These are phyloP conservation scores for Beris morrisii DNA, from an alignment of 2,888 invertebrate genomes.

Conservation along the genomic window DNA sequence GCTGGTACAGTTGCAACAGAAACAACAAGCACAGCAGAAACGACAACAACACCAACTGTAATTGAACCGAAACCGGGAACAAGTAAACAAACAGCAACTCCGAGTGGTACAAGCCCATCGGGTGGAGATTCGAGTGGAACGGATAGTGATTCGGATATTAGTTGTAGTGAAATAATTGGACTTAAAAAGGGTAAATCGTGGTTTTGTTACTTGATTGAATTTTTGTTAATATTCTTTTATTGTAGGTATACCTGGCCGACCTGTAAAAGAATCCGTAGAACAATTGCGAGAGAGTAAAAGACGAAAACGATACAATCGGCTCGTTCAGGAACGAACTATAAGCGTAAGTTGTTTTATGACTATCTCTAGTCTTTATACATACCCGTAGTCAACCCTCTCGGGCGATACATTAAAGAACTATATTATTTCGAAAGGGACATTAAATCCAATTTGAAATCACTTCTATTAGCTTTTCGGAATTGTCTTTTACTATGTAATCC, in stretches of 20 bases:
- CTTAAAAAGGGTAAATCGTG: slow-evolving; percentile 27
- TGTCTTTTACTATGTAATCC: no score
- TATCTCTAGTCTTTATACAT: no score
- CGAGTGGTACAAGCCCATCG: background rate
- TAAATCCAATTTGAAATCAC: no score
- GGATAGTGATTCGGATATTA: slow-evolving; percentile 35
- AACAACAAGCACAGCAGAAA: background rate
- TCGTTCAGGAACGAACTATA: slow-evolving; percentile 67
- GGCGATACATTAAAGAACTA: no score
- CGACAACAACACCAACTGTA: background rate
- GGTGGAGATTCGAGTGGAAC: slow-evolving; percentile 26
- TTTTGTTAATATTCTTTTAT: background rate
- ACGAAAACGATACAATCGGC: slow-evolving; percentile 57
- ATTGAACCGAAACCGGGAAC: slow-evolving; percentile 30
- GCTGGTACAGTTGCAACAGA: slow-evolving; percentile 34
- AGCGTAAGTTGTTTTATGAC: slow-evolving; percentile 56
- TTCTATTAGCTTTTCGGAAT: no score
- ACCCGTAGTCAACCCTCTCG: no score
- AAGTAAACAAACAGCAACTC: slow-evolving; percentile 26
- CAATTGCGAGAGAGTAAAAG: slow-evolving; percentile 54
- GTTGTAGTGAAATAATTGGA: slow-evolving; percentile 30
- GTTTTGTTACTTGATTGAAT: background rate
- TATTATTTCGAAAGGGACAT: no score
- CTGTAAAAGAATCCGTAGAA: slow-evolving; percentile 14
- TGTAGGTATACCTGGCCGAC: background rate